Evolutionary conservation across 2,888 invertebrate species (phyloP).

Genomic region (Anorthoa munda): DNA sequence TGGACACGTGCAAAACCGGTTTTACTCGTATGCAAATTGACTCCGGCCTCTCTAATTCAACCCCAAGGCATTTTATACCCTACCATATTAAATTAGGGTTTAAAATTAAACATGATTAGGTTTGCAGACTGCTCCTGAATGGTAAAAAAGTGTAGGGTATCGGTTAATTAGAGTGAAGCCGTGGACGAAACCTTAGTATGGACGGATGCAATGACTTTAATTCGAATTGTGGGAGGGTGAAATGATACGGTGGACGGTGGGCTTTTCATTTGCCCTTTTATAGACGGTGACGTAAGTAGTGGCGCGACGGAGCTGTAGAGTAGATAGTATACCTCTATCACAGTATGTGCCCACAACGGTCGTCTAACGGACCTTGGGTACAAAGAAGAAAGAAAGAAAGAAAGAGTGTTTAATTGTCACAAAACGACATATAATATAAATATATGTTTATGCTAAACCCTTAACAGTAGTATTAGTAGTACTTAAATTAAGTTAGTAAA

Average conservation of each 20-base stretch:
- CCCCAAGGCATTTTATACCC: conserved; percentile 69
- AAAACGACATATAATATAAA: no score
- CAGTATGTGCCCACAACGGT: background rate
- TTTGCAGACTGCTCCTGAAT: conserved; percentile 52
- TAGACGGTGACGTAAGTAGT: conserved; percentile 30
- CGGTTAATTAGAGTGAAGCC: conserved; percentile 87
- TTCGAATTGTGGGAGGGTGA: conserved; percentile 57
- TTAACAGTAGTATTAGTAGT: no score
- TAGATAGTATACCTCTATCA: background rate
- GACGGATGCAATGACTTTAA: conserved; percentile 75
- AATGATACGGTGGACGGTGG: conserved; percentile 35
- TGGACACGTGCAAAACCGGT: conserved; percentile 76
- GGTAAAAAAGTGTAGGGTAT: conserved; percentile 80
- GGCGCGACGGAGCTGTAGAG: conserved; percentile 6
- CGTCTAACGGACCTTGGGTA: no score
- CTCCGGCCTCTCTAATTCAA: conserved; percentile 66
- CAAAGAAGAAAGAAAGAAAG: no score
- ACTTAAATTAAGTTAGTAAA: no score
- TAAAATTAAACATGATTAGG: conserved; percentile 63
- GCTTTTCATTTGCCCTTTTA: conserved; percentile 29
- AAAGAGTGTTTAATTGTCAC: no score
- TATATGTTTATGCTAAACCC: no score
- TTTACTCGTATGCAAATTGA: conserved; percentile 79
- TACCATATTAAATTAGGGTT: conserved; percentile 69
- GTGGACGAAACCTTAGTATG: conserved; percentile 80